Evolutionary conservation across 2,888 invertebrate genomes (phyloP), one percentile per base, ranked within the genome.

Genomic region (Exocentrus adspersus): DNA sequence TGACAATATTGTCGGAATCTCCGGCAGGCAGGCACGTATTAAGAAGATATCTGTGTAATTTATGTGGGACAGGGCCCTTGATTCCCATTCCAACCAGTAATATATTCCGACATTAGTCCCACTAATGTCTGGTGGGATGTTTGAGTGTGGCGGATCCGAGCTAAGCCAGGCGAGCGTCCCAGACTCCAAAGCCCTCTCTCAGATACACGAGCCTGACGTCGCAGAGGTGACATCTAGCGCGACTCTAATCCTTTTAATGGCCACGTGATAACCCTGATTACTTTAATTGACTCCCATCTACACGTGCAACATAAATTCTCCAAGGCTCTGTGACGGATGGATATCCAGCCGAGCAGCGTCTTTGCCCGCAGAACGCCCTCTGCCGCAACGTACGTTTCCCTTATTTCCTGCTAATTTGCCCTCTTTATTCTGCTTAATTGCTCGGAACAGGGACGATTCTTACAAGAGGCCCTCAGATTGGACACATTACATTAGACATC

Each of bases 211-310:
- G 74, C 73, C 68, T 77, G 78, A 80, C 76, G 77, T 78, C 73
- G 72, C 69, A 72, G 80, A 81, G 78, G 79, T 80, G 81, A 81
- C 80, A 78, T 78, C 77, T 73, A 77, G 77, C 77, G 77, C 77
- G 73, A 75, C 75, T 77, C 86, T 88, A 88, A 88, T 87, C 87
- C 87, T 85, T 86, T 87, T 87, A 88, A 87, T 86, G 86, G 87
- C 86, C 86, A 86, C 80, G 87, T 87, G 87, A 87, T 86, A 87
- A 86, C 86, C 86, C 86, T 86, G 87, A 88, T 87, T 88, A 87
- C 87, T 87, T 87, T 88, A 87, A 88, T 88, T 88, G 87, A 87
- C 86, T 86, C 86, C 86, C 86, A 86, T 86, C 86, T 86, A 85
- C 85, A 86, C 86, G 85, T 86, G 85, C 60, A 60, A 69, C 69